These are phyloP conservation scores for Epinotia bilunana DNA, from an alignment of 2,888 invertebrate genomes.

Conservation along the genomic window DNA sequence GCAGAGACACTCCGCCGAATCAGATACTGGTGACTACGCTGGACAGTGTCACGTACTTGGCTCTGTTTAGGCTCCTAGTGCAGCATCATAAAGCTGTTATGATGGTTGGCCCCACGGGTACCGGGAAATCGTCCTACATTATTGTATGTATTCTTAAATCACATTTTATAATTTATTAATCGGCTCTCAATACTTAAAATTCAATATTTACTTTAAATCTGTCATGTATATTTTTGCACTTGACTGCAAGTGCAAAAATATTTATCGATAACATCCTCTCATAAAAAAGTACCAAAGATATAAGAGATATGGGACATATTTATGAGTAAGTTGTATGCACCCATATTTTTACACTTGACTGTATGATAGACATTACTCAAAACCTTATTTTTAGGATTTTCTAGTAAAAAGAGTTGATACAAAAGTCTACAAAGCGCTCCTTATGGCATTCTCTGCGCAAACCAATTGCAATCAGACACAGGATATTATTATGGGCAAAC, in stretches of 20 bases:
- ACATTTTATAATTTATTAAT: not conserved
- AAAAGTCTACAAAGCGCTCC: slow-evolving; percentile 91
- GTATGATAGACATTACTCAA: not conserved
- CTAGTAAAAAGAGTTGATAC: slow-evolving; percentile 92
- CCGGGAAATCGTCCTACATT: slow-evolving; percentile 96
- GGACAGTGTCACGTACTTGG: slow-evolving; percentile 94
- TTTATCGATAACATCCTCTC: too few relatives aligned
- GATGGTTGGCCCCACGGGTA: slow-evolving; percentile 97
- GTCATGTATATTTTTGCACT: too few relatives aligned
- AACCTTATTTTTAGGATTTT: slow-evolving; percentile 85
- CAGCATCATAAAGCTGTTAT: slow-evolving; percentile 92
- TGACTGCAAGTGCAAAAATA: too few relatives aligned
- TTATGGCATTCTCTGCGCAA: slow-evolving; percentile 97
- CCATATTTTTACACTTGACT: too few relatives aligned
- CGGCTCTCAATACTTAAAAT: not conserved
- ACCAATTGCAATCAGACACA: slow-evolving; percentile 97
- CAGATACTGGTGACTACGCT: slow-evolving; percentile 97
- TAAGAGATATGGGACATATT: too few relatives aligned
- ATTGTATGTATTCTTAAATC: slow-evolving; percentile 80
- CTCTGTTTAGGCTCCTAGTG: slow-evolving; percentile 91
- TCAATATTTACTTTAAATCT: not conserved
- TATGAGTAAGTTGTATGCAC: too few relatives aligned
- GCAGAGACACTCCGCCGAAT: slow-evolving; percentile 95
- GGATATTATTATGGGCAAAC: slow-evolving; percentile 96
- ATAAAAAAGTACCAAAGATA: too few relatives aligned